Evolutionary conservation across 2,113 vertebrate species (phyloP), one percentile per base, ranked within the genome.

Genomic region (Rhynchopsitta pachyrhyncha): DNA sequence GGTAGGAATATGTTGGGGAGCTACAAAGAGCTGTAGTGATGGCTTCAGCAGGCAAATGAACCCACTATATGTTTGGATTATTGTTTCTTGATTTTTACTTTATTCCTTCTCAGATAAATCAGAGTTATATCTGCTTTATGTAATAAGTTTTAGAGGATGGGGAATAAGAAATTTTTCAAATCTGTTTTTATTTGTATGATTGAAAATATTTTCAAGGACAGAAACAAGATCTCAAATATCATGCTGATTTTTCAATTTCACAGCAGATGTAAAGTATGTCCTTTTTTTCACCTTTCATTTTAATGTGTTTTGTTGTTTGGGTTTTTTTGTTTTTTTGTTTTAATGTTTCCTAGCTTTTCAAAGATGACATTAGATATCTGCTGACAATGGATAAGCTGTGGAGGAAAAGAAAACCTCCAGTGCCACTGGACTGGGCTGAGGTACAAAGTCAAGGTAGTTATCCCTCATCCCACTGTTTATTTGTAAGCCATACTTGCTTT

Each of bases 301-400:
- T 71, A 75, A 85, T 67, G 24, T 44, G 15, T 59, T 29, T 41
- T 28, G 10, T 70, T 49, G 13, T 8, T 13, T 50, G 90, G 44
- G 7, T 16, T 13, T 25, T 20, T 39, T 63, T 27, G 7, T 16
- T 13, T 25, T 20, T 39, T 63, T 27, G 20, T 57, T 71, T 35
- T 5, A 6, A 76, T 78, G 33, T 94, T 93, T 95, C 29, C 13
- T 79, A 99, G 99, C 99, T 99, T 94, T 99, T 99, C 96, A 99
- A 99, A 98, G 99, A 99, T 95, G 99, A 99, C 95, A 99, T 99
- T 95, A 98, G 98, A 93, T 99, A 99, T 70, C 97, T 99, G 63
- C 97, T 99, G 96, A 99, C 99, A 15, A 99, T 99, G 99, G 99
- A 99, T 97, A 99, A 99, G 94, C 98, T 99, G 35, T 99, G 99